Evolutionary conservation across 2,888 invertebrate species (phyloP).

Genomic region (Eledone cirrhosa): DNA sequence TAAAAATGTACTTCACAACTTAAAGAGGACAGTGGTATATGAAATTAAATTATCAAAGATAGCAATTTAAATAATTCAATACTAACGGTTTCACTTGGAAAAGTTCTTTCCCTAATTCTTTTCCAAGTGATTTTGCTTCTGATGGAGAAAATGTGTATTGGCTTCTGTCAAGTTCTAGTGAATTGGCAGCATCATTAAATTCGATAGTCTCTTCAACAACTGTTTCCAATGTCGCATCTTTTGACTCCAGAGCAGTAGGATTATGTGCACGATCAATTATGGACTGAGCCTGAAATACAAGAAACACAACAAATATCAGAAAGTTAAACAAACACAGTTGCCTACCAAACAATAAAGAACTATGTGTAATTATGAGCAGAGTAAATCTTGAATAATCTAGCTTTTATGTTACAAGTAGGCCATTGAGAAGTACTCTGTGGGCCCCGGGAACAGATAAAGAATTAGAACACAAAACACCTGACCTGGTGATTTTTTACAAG

Average conservation of each 20-base stretch:
- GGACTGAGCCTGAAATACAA: constrained; percentile 80
- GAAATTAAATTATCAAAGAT: too few relatives aligned
- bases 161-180: constrained; percentile 41
- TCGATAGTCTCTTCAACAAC: constrained; percentile 60
- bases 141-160: constrained; percentile 63
- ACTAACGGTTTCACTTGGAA: constrained; percentile 68
- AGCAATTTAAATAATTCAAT: background rate
- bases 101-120: constrained; percentile 47
- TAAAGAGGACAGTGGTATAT: too few relatives aligned
- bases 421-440: too few relatives aligned
- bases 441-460: too few relatives aligned
- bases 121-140: constrained; percentile 22
- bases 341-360: too few relatives aligned
- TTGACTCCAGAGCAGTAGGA: constrained; percentile 25
- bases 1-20: background rate
- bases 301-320: background rate
- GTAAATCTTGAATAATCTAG: too few relatives aligned
- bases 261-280: constrained; percentile 88
- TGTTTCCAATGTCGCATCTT: constrained; percentile 74
- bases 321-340: too few relatives aligned
- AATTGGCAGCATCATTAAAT: constrained; percentile 64
- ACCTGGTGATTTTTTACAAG: too few relatives aligned
- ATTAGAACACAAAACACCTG: too few relatives aligned
- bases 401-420: too few relatives aligned
- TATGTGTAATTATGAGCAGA: too few relatives aligned